phyloP scores from a whole-genome alignment of 2,797 vertebrate species.

The Trichosurus vulpecula region DNA sequence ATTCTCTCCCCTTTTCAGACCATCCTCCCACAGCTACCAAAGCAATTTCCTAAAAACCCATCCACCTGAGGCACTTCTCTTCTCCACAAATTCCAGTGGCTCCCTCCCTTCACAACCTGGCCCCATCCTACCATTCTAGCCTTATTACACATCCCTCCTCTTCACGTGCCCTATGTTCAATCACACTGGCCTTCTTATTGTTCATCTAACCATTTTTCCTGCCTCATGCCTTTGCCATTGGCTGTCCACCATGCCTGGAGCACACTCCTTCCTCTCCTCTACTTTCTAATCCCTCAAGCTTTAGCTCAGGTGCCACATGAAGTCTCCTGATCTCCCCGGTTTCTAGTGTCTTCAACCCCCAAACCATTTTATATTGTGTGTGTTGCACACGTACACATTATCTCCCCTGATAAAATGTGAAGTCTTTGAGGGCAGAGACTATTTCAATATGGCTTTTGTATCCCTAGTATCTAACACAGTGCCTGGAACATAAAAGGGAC shows the following conservation, averaged over 20 bases:
- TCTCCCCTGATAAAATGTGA: background rate
- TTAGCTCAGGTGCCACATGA: background rate
- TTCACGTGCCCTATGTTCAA: background rate
- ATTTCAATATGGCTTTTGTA: background rate
- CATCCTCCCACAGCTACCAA: background rate
- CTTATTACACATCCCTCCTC: background rate
- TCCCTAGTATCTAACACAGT: background rate
- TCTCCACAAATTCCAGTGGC: background rate
- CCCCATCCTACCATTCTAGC: background rate
- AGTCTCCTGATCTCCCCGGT: background rate
- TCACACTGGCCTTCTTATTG: background rate
- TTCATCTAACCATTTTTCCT: background rate
- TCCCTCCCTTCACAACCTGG: background rate
- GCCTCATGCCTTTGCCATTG: background rate
- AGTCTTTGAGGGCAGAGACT: background rate
- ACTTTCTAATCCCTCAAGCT: background rate
- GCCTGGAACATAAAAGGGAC: background rate
- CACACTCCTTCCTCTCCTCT: background rate
- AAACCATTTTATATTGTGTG: background rate
- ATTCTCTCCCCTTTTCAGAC: background rate
- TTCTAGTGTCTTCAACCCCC: background rate
- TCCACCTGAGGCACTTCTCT: background rate
- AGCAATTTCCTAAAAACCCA: background rate
- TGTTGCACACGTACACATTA: background rate
- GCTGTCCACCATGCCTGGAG: background rate